Percentiles rank a stretch among this genome's conserved stretches.
These are phyloP conservation scores for Steromphala cineraria DNA, from an alignment of 2,888 invertebrate genomes.

Conservation along the genomic window DNA sequence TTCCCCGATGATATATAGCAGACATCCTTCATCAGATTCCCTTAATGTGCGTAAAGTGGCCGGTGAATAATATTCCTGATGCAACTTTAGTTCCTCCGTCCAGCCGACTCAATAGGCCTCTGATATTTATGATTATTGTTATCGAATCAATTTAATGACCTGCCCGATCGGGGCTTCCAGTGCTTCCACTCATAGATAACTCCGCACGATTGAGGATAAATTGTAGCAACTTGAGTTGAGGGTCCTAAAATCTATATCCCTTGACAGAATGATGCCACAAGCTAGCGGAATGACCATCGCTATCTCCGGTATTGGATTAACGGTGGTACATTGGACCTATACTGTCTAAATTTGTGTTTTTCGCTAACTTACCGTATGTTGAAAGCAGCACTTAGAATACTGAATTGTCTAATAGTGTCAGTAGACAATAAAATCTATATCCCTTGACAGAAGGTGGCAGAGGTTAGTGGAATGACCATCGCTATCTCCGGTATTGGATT, in stretches of 20 bases:
- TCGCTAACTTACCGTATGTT: too few relatives aligned
- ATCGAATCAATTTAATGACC: conserved; percentile 13
- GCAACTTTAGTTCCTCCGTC: background rate
- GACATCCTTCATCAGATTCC: background rate
- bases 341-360: too few relatives aligned
- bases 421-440: conserved; percentile 16
- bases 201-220: background rate
- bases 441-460: background rate
- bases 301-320: background rate
- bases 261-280: conserved; percentile 3
- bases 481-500: background rate
- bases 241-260: conserved; percentile 13
- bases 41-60: background rate
- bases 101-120: background rate
- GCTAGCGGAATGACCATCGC: background rate
- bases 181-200: conserved; percentile 10
- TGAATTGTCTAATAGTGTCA: too few relatives aligned
- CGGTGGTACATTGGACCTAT: too few relatives aligned
- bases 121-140: conserved; percentile 11
- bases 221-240: background rate
- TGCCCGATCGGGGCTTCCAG: background rate
- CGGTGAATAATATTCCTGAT: background rate
- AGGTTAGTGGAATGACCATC: background rate
- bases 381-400: too few relatives aligned
- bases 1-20: too few relatives aligned